phyloP scores from a whole-genome alignment of 2,797 vertebrate genomes.

The Helostoma temminkii region DNA sequence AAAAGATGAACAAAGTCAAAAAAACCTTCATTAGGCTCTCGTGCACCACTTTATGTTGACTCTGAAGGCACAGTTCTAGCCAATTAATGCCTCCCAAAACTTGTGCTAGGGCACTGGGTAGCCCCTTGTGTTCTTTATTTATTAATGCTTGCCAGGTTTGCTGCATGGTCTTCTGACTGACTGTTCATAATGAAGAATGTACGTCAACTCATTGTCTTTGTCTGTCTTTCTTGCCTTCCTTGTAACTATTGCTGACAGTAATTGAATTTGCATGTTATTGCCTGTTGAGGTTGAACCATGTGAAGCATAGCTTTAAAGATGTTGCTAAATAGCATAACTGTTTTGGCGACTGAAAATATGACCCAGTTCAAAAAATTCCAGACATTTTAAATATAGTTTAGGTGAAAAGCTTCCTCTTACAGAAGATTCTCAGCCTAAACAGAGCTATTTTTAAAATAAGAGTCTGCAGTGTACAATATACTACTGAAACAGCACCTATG shows the following conservation, averaged over 20 bases:
- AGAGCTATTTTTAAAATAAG: conserved; percentile 5
- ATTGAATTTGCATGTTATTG: conserved; percentile 51
- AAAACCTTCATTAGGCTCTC: conserved; percentile 67
- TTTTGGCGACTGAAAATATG: conserved; percentile 44
- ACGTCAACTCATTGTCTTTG: conserved; percentile 60
- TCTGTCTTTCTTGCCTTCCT: conserved; percentile 44
- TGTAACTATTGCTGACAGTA: conserved; percentile 59
- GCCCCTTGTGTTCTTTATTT: conserved; percentile 70
- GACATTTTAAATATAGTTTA: conserved; percentile 34
- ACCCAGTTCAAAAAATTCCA: conserved; percentile 31
- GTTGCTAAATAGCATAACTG: conserved; percentile 53
- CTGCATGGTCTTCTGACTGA: conserved; percentile 67
- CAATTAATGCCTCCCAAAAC: conserved; percentile 79
- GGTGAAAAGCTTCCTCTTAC: conserved; percentile 11
- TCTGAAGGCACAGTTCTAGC: conserved; percentile 70
- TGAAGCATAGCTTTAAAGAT: conserved; percentile 60
- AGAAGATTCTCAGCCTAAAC: background rate
- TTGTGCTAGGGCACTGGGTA: conserved; percentile 67
- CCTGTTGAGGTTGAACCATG: conserved; percentile 48
- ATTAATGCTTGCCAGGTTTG: conserved; percentile 72
- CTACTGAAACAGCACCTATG: conserved; percentile 16
- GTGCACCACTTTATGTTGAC: conserved; percentile 48
- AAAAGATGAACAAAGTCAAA: conserved; percentile 66
- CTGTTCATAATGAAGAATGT: conserved; percentile 69
- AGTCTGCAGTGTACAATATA: conserved; percentile 8